phyloP scores from a whole-genome alignment of 2,888 invertebrate species.

The Dicycla oo region DNA sequence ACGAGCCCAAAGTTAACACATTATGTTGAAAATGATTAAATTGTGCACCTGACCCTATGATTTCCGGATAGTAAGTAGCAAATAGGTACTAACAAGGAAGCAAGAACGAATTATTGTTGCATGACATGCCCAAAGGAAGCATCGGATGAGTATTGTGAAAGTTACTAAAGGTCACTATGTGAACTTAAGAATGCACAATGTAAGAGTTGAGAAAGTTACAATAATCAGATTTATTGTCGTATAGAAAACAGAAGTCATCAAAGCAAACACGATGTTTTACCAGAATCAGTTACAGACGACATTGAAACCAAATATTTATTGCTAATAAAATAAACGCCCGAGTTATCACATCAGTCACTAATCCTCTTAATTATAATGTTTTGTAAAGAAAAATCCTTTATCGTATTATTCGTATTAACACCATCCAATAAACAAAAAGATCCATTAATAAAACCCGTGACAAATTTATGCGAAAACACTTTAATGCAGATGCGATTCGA shows the following conservation, averaged over 20 bases:
- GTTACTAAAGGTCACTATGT: slow-evolving; percentile 34
- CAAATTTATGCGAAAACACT: slow-evolving; percentile 78
- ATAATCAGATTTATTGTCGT: background rate
- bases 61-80: background rate
- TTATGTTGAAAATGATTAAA: background rate
- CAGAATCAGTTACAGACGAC: background rate
- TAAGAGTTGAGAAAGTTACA: slow-evolving; percentile 30
- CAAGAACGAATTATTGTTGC: slow-evolving; percentile 13
- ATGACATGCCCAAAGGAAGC: slow-evolving; percentile 43
- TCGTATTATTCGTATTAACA: slow-evolving; percentile 48
- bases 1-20: background rate
- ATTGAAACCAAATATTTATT: slow-evolving; percentile 8
- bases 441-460: slow-evolving; percentile 71
- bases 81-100: slow-evolving; percentile 2
- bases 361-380: slow-evolving; percentile 41
- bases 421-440: slow-evolving; percentile 62
- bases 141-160: slow-evolving; percentile 45
- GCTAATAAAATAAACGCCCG: slow-evolving; percentile 35
- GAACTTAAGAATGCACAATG: slow-evolving; percentile 31
- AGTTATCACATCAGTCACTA: slow-evolving; percentile 39
- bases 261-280: background rate
- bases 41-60: slow-evolving; percentile 14
- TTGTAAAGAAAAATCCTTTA: slow-evolving; percentile 32
- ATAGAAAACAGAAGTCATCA: background rate
- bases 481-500: slow-evolving; percentile 79